Base-by-base conservation (phyloP, 2,888 invertebrate species). In the Axea sp. region DNA sequence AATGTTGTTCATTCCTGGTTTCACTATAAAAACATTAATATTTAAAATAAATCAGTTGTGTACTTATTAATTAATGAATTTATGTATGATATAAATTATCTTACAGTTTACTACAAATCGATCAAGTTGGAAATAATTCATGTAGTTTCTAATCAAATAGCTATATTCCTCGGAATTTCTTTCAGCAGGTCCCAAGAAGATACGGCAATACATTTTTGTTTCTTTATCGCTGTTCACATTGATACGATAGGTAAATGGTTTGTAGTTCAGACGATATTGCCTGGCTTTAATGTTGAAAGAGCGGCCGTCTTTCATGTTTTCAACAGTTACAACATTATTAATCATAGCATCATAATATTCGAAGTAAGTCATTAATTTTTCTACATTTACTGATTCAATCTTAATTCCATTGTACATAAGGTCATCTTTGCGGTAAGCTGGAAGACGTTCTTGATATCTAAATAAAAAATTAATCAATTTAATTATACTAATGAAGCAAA, bases 101-200 rank as follows among this genome's bases (percentile, higher is more conserved):
- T 90, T 84, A 91, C 91, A 84, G 45, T 89, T 88, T 59, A 89
- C 83, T 26, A 84, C 76, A 86, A 91, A 91, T 74, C 89, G 85
- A 85, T 93, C 93, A 45, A 93, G 84, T 82, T 91, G 89, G 75
- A 91, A 89, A 82, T 92, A 92, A 87, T 92, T 88, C 90, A 82
- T 76, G 78, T 83, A 83, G 77, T 82, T 82, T 33, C 81, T 78
- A 17, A 59, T 47, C 69, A 86, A 90, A 47, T 91, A 89, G 73
- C 90, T 88, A 31, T 92, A 81, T 68, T 87, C 87, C 39, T 91
- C 84, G 51, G 90, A 90, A 37, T 89, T 88, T 79, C 92, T 91
- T 82, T 90, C 91, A 84, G 92, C 92, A 7, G 94, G 94, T 79
- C 92, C 93, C 49, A 94, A 80, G 90, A 92, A 94, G 55, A 93